A percentile compares a stretch with the other conserved stretches of the same genome.
phyloP scores from a whole-genome alignment of 2,888 invertebrate species.

The Tetragnatha montana region DNA sequence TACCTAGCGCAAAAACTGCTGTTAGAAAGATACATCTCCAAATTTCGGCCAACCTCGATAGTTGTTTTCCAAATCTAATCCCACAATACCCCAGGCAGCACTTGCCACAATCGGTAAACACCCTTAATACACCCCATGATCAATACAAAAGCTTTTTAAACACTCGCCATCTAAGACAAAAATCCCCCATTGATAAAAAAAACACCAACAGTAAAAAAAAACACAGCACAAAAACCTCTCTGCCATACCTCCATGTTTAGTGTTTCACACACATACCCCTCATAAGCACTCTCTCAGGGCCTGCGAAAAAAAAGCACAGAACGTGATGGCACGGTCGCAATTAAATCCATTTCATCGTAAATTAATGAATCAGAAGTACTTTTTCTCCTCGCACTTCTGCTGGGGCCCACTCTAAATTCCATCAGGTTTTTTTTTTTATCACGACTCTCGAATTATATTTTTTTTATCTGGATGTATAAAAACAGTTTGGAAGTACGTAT shows the following conservation, averaged over 20 bases:
- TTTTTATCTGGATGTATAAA: constrained; percentile 8
- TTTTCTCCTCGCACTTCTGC: constrained; percentile 5
- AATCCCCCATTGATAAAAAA: neutral
- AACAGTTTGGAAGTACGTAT: neutral
- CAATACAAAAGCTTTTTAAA: neutral
- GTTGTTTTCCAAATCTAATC: no score
- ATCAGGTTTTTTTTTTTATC: constrained; percentile 45
- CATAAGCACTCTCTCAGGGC: neutral
- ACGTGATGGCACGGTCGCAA: constrained; percentile 45
- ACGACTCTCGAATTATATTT: constrained; percentile 4
- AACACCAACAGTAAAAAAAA: neutral
- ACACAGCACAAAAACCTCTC: neutral
- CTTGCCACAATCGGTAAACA: no score
- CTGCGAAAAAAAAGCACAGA: neutral
- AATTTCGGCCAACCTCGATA: no score
- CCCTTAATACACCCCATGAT: no score
- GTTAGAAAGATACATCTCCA: no score
- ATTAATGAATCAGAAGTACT: constrained; percentile 59
- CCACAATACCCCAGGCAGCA: no score
- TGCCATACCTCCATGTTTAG: constrained; percentile 10
- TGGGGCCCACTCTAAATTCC: constrained; percentile 46
- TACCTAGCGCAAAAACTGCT: no score
- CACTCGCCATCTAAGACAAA: neutral
- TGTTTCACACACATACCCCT: constrained; percentile 10
- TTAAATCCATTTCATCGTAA: constrained; percentile 66